Base-by-base conservation (phyloP, 2,113 vertebrate species). In the Gracilinanus agilis region DNA sequence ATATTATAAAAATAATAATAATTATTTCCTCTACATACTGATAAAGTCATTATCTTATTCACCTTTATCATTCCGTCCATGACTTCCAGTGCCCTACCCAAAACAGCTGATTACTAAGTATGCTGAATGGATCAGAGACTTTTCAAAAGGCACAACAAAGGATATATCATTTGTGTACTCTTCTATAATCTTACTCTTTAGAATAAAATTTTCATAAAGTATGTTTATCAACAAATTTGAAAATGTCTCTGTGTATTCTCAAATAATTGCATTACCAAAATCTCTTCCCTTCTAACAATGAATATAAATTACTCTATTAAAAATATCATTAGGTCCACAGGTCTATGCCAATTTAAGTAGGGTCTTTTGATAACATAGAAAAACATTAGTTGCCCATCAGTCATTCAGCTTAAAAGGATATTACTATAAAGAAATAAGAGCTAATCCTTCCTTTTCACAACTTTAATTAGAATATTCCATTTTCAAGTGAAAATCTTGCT, bases 221-320 rank as follows among this genome's bases (percentile, higher is more conserved):
- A 44, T 49, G 90, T 2, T 53, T 49, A 58, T 56, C n/a, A 55
- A 23, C n/a, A 92, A 91, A 8, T 75, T 88, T 44, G 34, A 49
- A 92, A 88, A 55, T 0, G 53, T 40, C 5, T 12, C 2, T 12
- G 0, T 75, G 1, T 27, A 49, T 58, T 54, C 94, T 54, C n/a
- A 89, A 54, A 44, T 29, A 88, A 93, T 88, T 56, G 0, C 10
- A 44, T 54, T 90, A 56, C 1, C 88, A 94, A 54, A 92, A 54
- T 58, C 54, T 55, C 23, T 88, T 53, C 24, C 92, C 55, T 29
- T 92, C 44, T 90, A 89, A 91, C 16, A 61, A n/a, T 4, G 34
- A 53, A 54, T 61, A 83, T 40, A 88, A 96, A 90, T 89, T 44
- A 29, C 55, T 54, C 61, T 92, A 83, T 67, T 88, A 88, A 90